Conservation (phyloP, 2,797 vertebrate species). For the Trachops cirrhosus region DNA sequence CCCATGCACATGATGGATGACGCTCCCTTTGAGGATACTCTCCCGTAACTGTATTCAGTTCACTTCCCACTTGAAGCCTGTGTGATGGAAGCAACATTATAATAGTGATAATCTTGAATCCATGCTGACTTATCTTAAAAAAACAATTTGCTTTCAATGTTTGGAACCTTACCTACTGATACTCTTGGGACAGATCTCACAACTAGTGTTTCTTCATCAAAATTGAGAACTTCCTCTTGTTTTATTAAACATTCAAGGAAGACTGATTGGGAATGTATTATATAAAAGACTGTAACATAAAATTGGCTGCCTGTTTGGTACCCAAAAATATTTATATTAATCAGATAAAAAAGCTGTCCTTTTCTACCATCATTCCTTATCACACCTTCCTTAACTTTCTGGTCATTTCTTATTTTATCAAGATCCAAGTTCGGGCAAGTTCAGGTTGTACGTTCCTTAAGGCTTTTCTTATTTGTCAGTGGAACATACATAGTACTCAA, state of each 20-base stretch:
- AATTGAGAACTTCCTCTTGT: not conserved
- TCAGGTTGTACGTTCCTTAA: not conserved
- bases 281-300: not conserved
- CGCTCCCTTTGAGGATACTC: not conserved
- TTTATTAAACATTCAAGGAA: not conserved
- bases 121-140: not conserved
- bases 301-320: not conserved
- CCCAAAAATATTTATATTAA: not conserved
- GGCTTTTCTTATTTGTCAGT: too few species aligned
- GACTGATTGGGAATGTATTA: not conserved
- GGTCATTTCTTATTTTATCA: not conserved
- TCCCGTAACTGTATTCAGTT: not conserved
- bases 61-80: not conserved
- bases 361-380: not conserved
- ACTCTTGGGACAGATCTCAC: not conserved
- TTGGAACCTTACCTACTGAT: not conserved
- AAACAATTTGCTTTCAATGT: not conserved
- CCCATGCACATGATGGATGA: not conserved
- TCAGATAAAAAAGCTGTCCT: not conserved
- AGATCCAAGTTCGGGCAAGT: not conserved
- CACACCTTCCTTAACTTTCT: not conserved
- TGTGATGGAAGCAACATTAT: not conserved
- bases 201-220: not conserved
- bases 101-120: not conserved
- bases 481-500: too few species aligned